These are phyloP conservation scores for Cacatua alba DNA, from an alignment of 2,113 vertebrate species.

Conservation along the genomic window DNA sequence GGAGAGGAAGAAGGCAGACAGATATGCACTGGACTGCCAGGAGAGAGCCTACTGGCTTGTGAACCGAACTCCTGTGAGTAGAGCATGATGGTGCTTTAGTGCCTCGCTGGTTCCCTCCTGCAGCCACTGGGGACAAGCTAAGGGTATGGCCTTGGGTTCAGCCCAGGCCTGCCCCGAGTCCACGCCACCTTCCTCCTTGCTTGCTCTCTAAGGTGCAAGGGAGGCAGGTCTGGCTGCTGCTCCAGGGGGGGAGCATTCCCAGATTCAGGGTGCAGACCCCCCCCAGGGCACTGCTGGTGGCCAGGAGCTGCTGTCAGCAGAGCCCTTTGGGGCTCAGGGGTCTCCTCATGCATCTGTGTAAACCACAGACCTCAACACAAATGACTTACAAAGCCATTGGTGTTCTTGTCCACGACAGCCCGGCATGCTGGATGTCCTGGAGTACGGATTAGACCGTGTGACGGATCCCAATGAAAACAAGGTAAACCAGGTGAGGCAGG, in stretches of 20 bases:
- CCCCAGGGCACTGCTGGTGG: not conserved
- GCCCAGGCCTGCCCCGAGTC: not conserved
- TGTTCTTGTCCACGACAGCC: conserved; percentile 76
- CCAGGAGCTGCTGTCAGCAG: not conserved
- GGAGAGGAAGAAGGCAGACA: conserved; percentile 92
- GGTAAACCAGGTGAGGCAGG: conserved; percentile 88
- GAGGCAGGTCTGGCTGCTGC: not conserved
- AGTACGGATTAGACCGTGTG: conserved; percentile 88
- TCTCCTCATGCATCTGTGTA: not conserved
- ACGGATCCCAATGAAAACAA: conserved; percentile 85
- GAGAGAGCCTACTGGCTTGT: conserved; percentile 98
- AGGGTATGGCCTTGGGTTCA: not conserved
- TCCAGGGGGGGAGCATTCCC: fast-evolving
- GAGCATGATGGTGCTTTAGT: fast-evolving
- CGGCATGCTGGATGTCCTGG: conserved; percentile 85
- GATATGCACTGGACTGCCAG: conserved; percentile 93
- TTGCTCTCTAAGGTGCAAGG: not conserved
- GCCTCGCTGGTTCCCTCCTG: not conserved
- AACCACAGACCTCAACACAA: not conserved
- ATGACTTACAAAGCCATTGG: not conserved
- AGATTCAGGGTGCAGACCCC: not conserved
- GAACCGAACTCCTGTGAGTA: conserved; percentile 90
- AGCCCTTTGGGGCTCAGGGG: not conserved
- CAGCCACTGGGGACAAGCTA: not conserved
- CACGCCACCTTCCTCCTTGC: not conserved